These are phyloP conservation scores for Suillia variegata DNA, from an alignment of 2,888 invertebrate genomes.

Conservation along the genomic window DNA sequence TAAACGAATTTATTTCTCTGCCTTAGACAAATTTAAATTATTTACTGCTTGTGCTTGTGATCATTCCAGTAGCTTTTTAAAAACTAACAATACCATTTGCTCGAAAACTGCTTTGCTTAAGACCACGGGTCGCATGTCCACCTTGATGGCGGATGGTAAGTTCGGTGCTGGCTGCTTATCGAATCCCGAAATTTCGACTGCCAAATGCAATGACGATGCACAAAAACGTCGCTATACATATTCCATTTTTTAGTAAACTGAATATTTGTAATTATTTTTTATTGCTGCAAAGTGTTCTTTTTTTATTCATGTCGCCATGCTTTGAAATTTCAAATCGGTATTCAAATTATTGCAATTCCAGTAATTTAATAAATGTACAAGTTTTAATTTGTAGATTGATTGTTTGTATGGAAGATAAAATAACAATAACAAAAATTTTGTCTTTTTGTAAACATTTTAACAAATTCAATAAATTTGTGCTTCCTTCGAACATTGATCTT, in stretches of 20 bases:
- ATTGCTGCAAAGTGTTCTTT: neutral
- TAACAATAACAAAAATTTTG: too few relatives aligned
- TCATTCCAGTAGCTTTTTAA: constrained; percentile 35
- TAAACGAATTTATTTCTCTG: constrained; percentile 28
- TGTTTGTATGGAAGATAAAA: too few relatives aligned
- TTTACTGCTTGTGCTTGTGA: constrained; percentile 33
- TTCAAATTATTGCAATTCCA: too few relatives aligned
- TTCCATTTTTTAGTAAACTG: constrained; percentile 53
- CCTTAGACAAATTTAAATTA: constrained; percentile 18
- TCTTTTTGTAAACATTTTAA: too few relatives aligned
- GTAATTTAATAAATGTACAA: too few relatives aligned
- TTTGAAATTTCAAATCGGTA: too few relatives aligned
- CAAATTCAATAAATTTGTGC: too few relatives aligned
- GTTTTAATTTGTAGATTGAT: too few relatives aligned
- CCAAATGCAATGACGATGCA: constrained; percentile 19
- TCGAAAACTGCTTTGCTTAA: constrained; percentile 47
- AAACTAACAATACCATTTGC: constrained; percentile 39
- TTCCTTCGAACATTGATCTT: too few relatives aligned
- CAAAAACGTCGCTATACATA: constrained; percentile 53
- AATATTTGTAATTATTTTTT: too few relatives aligned
- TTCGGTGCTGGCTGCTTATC: constrained; percentile 23
- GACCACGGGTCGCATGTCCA: constrained; percentile 38
- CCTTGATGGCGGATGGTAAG: constrained; percentile 27
- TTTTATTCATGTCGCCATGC: too few relatives aligned
- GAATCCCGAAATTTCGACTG: constrained; percentile 19